Evolutionary conservation across 2,797 vertebrate genomes (phyloP).

Genomic region (Syngnathus rostellatus): DNA sequence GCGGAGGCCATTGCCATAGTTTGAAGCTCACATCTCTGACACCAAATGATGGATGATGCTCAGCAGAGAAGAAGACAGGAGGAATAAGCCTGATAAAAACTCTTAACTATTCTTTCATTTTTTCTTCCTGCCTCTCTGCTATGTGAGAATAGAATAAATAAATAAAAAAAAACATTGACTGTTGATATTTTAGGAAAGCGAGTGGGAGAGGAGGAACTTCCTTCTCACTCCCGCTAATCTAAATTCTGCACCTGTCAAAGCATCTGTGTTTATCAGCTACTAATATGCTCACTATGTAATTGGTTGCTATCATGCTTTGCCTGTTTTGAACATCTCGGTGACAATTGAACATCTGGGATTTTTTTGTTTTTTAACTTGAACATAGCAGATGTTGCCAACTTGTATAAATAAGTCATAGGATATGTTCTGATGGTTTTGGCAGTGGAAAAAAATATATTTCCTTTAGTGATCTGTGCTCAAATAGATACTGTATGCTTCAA

Average conservation of each 20-base stretch:
- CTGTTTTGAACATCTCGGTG: neutral
- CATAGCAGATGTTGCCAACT: neutral
- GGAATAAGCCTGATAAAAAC: constrained; percentile 52
- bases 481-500: neutral
- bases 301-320: neutral
- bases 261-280: neutral
- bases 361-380: no score
- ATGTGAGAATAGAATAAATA: neutral
- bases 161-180: neutral
- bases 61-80: constrained; percentile 11
- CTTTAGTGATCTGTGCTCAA: neutral
- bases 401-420: neutral
- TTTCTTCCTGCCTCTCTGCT: neutral
- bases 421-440: neutral
- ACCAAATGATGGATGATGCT: constrained; percentile 52
- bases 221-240: neutral
- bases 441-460: neutral
- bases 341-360: neutral
- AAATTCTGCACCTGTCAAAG: neutral
- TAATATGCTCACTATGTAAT: neutral
- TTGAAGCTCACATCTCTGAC: constrained; percentile 35
- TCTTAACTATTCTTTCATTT: neutral
- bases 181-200: no score
- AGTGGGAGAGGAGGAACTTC: neutral
- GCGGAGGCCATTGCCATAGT: constrained; percentile 39